Base-by-base conservation (phyloP, 2,113 vertebrate genomes). In the Phainopepla nitens region DNA sequence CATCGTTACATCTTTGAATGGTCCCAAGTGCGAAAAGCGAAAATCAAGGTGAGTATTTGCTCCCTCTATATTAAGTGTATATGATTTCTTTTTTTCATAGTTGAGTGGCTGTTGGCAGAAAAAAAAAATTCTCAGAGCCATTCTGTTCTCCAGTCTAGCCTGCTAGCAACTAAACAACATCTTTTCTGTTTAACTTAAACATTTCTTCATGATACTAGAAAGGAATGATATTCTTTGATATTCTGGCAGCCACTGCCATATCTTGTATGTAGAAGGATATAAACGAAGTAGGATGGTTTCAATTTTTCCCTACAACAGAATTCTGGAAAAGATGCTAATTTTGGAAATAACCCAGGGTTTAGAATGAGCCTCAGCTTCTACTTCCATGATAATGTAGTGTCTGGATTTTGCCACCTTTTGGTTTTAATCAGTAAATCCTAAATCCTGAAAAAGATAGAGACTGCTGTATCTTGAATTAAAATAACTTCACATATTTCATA, bases 1-100 rank as follows among this genome's bases (percentile, higher is more conserved):
- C 83, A 98, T 98, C 8, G 99, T 98, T 3, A 98, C 98, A 93
- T 99, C 99, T 96, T 99, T 99, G 97, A 99, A 99, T 4, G 99
- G 98, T 27, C 99, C 99, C 84, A 99, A 96, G 89, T 99, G 99
- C 0, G 98, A 99, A 95, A 99, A 99, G 18, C 99, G 99, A 80
- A 99, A 98, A 93, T 99, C 99, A 89, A 99, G 93, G 27, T 99
- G 99, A 35, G 99, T 99, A 57, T 99, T 99, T n/a, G 97, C 98
- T 54, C 99, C 99, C 97, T 99, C 99, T 33, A 99, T 99, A 96
- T 99, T 99, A 66, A 99, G 98, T 5, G 98, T 99, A 82, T 99
- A 99, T 8, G 98, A 98, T 95, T 99, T 99, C 98, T 99, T 99
- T 86, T 99, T 99, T 97, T 99, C 99, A 58, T 99, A 99, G 97